These are phyloP conservation scores for Hycleus cichorii DNA, from an alignment of 1,140 invertebrate genomes.

Conservation along the genomic window DNA sequence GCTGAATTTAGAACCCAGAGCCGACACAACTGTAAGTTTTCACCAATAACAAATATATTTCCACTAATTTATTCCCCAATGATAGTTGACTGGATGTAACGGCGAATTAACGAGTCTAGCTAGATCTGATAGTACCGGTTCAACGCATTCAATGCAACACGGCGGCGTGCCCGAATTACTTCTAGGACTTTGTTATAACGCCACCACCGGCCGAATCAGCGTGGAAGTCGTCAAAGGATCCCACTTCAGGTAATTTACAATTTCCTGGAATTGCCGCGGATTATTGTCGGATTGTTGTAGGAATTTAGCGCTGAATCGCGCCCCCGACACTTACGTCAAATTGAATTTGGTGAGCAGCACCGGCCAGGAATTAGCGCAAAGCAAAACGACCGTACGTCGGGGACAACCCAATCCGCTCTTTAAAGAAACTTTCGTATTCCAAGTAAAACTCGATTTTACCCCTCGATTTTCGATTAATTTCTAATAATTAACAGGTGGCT, in stretches of 20 bases:
- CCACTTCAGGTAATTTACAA: slow-evolving; percentile 67
- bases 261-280: slow-evolving; percentile 32
- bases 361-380: slow-evolving; percentile 84
- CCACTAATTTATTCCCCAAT: background rate
- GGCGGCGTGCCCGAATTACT: slow-evolving; percentile 85
- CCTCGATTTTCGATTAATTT: background rate
- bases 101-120: slow-evolving; percentile 71
- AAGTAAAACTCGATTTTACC: slow-evolving; percentile 49
- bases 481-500: slow-evolving; percentile 59
- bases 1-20: slow-evolving; percentile 76
- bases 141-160: slow-evolving; percentile 85
- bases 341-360: slow-evolving; percentile 82
- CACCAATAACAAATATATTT: too few relatives aligned
- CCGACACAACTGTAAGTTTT: slow-evolving; percentile 65
- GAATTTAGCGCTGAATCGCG: slow-evolving; percentile 63
- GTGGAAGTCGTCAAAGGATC: slow-evolving; percentile 93
- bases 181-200: slow-evolving; percentile 84
- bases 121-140: slow-evolving; percentile 85
- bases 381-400: slow-evolving; percentile 82
- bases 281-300: slow-evolving; percentile 34
- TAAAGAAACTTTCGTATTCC: slow-evolving; percentile 94
- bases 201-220: slow-evolving; percentile 82
- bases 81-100: slow-evolving; percentile 35
- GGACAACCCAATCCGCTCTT: slow-evolving; percentile 92
- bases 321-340: slow-evolving; percentile 91